Conservation (phyloP, 2,888 invertebrate genomes). For the Graphium colonna region DNA sequence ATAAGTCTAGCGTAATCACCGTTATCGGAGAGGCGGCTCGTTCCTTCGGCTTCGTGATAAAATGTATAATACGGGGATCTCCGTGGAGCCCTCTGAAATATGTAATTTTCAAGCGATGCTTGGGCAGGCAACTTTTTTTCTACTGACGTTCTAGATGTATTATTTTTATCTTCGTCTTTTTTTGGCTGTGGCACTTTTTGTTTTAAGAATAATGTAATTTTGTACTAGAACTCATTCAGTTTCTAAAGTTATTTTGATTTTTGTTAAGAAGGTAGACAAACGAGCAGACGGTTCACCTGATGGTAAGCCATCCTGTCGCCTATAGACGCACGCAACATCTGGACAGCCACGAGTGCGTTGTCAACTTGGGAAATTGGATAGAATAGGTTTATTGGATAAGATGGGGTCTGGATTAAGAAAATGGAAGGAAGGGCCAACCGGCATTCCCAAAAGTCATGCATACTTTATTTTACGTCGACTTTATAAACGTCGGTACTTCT, state of each 20-base stretch:
- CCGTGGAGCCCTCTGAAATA: constrained; percentile 26
- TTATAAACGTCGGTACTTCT: no score
- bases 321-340: not conserved
- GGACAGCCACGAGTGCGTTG: no score
- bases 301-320: no score
- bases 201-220: not conserved
- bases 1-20: constrained; percentile 13
- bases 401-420: no score
- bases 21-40: constrained; percentile 6
- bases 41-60: constrained; percentile 33
- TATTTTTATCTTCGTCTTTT: not conserved
- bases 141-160: not conserved
- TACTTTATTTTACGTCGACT: no score
- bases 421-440: no score
- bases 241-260: no score
- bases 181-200: not conserved
- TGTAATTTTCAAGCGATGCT: constrained; percentile 24
- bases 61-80: constrained; percentile 35
- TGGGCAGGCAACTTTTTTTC: constrained; percentile 14
- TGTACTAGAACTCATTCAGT: not conserved
- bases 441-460: no score
- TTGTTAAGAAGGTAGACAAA: no score
- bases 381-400: no score
- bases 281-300: no score
- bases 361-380: no score